Evolutionary conservation across 2,888 invertebrate species (phyloP).

Genomic region (Camponotus fellah): DNA sequence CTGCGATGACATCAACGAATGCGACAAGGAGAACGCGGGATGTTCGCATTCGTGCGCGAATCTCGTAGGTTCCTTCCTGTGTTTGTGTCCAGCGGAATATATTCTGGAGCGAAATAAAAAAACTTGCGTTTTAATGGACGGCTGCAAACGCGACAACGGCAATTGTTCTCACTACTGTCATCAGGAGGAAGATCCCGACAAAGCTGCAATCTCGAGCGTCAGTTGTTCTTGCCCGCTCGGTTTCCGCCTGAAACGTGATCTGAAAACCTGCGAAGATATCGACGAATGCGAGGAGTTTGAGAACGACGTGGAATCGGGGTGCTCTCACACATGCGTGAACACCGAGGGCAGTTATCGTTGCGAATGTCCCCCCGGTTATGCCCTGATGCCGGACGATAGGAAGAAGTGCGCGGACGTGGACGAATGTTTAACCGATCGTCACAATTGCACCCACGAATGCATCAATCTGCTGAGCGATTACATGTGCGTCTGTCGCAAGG

Average conservation of each 20-base stretch:
- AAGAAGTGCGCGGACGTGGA: slow-evolving; percentile 86
- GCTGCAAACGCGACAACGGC: slow-evolving; percentile 80
- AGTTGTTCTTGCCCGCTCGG: slow-evolving; percentile 87
- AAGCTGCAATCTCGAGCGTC: slow-evolving; percentile 73
- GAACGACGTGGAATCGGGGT: slow-evolving; percentile 82
- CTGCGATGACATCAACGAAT: slow-evolving; percentile 86
- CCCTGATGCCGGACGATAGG: slow-evolving; percentile 82
- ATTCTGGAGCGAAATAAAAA: slow-evolving; percentile 75
- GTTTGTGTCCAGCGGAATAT: slow-evolving; percentile 85
- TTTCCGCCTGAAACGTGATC: slow-evolving; percentile 83
- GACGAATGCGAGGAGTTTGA: slow-evolving; percentile 83
- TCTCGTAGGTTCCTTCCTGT: slow-evolving; percentile 85
- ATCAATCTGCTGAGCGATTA: slow-evolving; percentile 82
- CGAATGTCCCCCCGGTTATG: slow-evolving; percentile 87
- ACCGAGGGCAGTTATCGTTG: slow-evolving; percentile 87
- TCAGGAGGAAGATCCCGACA: slow-evolving; percentile 84
- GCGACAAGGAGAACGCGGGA: slow-evolving; percentile 86
- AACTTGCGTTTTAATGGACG: slow-evolving; percentile 78
- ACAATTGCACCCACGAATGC: slow-evolving; percentile 82
- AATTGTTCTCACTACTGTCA: slow-evolving; percentile 87
- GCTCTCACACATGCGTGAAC: slow-evolving; percentile 87
- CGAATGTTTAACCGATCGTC: slow-evolving; percentile 81
- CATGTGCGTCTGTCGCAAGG: slow-evolving; percentile 82
- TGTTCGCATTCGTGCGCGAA: slow-evolving; percentile 87
- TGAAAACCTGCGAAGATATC: slow-evolving; percentile 84